Base-by-base conservation (phyloP, 64 coral and sea anemone genomes). In the Actinia tenebrosa region DNA sequence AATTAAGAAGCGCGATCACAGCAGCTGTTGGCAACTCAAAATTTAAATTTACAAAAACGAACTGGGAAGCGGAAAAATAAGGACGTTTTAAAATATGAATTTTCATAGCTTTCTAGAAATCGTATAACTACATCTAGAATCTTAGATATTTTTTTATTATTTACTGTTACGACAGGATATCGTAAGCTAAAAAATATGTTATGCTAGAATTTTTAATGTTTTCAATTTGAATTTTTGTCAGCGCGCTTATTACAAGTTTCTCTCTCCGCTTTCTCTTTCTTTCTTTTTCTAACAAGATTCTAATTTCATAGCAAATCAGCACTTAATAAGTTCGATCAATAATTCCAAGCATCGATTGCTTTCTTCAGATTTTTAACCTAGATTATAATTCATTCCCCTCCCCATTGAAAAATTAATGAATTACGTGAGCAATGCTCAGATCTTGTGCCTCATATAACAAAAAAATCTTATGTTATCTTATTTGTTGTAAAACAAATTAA, bases 341-440 rank as follows among this genome's bases (percentile, higher is more conserved):
- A 58, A 58, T 58, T 58, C 56, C 11, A 6, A 55, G 5, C 53
- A 53, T 84, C 52, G 16, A 58, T 58, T 58, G 52, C 58, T 84
- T 84, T 47, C 20, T n/a, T 56, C 30, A 45, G 26, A 46, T 59
- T 56, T 83, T 84, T 84, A 84, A 84, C 16, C 82, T 17, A 56
- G 50, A 50, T 58, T 53, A 84, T 22, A 23, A 37, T 37, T 66
- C n/a, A n/a, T 7, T 66, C 63, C n/a, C 63, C 63, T 66, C 63
- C 63, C 22, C 63, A 11, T 58, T 58, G 10, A 58, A 11, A 6
- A 66, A n/a, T n/a, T 66, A 23, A 66, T 66, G 9, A 66, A 66
- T 66, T n/a, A 19, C 7, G n/a, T 66, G 30, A 37, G 30, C 30
- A 37, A 37, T 37, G 11, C 5, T 55, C 53, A 55, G 53, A 55